phyloP scores from a whole-genome alignment of 2,888 invertebrate genomes.

The Conchocele bisecta region DNA sequence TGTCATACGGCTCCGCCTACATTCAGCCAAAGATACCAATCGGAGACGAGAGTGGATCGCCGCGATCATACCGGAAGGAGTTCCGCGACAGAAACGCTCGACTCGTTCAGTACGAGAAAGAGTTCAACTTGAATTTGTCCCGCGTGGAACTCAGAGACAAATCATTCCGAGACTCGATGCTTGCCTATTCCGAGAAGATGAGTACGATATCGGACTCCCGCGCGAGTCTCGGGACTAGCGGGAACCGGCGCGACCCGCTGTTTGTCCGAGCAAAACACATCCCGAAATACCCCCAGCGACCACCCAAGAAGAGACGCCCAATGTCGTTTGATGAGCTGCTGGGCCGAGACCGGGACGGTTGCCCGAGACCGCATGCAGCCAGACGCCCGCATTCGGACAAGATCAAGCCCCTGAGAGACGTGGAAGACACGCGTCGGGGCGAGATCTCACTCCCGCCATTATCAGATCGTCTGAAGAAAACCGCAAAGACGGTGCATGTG shows the following conservation, averaged over 20 bases:
- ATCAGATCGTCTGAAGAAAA: conserved; percentile 53
- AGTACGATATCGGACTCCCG: conserved; percentile 54
- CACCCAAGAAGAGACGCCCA: conserved; percentile 56
- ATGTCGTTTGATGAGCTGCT: conserved; percentile 68
- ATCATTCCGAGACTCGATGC: conserved; percentile 57
- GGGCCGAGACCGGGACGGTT: conserved; percentile 50
- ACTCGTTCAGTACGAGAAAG: conserved; percentile 61
- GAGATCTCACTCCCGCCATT: conserved; percentile 54
- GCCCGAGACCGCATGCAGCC: conserved; percentile 5
- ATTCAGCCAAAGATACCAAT: conserved; percentile 45
- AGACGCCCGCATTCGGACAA: conserved; percentile 53
- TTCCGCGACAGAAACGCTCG: conserved; percentile 25
- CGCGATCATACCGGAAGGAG: conserved; percentile 1
- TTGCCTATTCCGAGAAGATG: conserved; percentile 63
- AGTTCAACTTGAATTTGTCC: conserved; percentile 58
- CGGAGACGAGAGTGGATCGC: conserved; percentile 19
- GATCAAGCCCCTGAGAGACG: conserved; percentile 36
- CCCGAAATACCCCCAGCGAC: conserved; percentile 57
- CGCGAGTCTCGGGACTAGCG: conserved; percentile 5
- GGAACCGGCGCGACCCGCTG: conserved; percentile 46
- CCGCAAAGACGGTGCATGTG: conserved; percentile 59
- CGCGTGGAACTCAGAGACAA: conserved; percentile 49
- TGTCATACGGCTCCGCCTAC: conserved; percentile 59
- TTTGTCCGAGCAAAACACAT: conserved; percentile 66
- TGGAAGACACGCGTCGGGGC: conserved; percentile 22